Evolutionary conservation across 1,140 invertebrate genomes (phyloP).

Genomic region (Penaeus japonicus): DNA sequence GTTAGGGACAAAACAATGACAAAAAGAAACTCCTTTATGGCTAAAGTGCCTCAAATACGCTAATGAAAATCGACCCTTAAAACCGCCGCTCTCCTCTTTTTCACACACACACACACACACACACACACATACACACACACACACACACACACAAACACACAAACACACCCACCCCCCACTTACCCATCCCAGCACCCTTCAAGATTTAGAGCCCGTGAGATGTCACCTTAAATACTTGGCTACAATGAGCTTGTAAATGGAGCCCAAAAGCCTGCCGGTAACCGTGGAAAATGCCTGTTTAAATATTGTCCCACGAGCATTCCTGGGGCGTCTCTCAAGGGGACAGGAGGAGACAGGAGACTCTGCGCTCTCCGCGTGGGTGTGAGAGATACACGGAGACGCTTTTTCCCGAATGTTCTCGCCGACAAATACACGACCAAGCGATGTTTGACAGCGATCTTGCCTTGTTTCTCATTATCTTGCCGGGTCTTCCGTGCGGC

Average conservation of each 20-base stretch:
- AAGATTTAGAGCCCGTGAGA: slow-evolving; percentile 38
- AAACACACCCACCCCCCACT: background rate
- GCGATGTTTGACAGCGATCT: too few relatives aligned
- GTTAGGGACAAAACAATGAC: slow-evolving; percentile 17
- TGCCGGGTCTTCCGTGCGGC: too few relatives aligned
- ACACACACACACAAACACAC: background rate
- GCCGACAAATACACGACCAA: too few relatives aligned
- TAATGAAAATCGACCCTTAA: slow-evolving; percentile 12
- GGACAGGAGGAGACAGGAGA: too few relatives aligned
- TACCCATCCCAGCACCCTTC: background rate
- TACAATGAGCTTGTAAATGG: slow-evolving; percentile 45
- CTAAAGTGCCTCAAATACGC: background rate
- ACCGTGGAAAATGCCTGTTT: slow-evolving; percentile 51
- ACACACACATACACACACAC: background rate
- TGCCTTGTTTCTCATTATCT: too few relatives aligned
- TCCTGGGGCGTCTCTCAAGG: background rate
- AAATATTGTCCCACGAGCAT: slow-evolving; percentile 31
- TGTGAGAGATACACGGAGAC: too few relatives aligned
- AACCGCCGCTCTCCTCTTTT: background rate
- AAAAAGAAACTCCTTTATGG: background rate
- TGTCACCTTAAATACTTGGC: slow-evolving; percentile 44
- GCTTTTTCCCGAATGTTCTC: too few relatives aligned
- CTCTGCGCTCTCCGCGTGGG: too few relatives aligned
- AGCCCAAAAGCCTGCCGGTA: slow-evolving; percentile 28
- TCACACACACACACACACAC: background rate